Evolutionary conservation across 2,888 invertebrate species (phyloP).

Genomic region (Danaus chrysippus): DNA sequence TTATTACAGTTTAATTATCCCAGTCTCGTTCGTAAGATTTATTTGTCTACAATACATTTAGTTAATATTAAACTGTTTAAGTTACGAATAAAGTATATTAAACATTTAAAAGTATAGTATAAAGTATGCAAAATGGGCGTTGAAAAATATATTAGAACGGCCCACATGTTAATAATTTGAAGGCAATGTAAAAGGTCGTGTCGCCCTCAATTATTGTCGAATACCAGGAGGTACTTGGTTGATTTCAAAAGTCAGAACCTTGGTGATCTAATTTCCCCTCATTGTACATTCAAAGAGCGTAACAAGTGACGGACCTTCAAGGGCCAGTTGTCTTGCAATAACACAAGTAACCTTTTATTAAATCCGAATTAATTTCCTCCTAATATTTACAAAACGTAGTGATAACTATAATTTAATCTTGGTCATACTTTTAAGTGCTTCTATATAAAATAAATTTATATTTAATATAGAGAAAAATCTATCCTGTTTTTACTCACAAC

Average conservation of each 20-base stretch:
- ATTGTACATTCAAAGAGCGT: conserved; percentile 75
- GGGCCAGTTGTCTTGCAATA: conserved; percentile 53
- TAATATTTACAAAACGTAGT: conserved; percentile 2
- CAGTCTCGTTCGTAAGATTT: no score
- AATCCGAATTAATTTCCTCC: background rate
- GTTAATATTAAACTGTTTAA: no score
- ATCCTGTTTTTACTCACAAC: conserved; percentile 57
- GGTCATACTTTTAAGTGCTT: background rate
- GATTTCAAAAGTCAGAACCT: conserved; percentile 75
- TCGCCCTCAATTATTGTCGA: conserved; percentile 62
- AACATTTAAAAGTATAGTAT: no score
- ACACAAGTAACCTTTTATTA: conserved; percentile 37
- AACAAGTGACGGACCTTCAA: conserved; percentile 68
- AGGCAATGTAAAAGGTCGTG: conserved; percentile 69
- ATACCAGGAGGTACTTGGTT: conserved; percentile 55
- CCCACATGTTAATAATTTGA: conserved; percentile 56
- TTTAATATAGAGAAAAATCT: conserved; percentile 8
- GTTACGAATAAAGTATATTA: no score
- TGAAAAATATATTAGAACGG: conserved; percentile 71
- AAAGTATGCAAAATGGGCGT: conserved; percentile 40
- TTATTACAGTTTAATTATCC: no score
- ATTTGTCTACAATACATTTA: no score
- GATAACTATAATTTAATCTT: conserved; percentile 3
- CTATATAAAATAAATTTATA: background rate
- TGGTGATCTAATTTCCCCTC: conserved; percentile 75